phyloP scores from a whole-genome alignment of 2,888 invertebrate species.

The Blastobasis adustella region DNA sequence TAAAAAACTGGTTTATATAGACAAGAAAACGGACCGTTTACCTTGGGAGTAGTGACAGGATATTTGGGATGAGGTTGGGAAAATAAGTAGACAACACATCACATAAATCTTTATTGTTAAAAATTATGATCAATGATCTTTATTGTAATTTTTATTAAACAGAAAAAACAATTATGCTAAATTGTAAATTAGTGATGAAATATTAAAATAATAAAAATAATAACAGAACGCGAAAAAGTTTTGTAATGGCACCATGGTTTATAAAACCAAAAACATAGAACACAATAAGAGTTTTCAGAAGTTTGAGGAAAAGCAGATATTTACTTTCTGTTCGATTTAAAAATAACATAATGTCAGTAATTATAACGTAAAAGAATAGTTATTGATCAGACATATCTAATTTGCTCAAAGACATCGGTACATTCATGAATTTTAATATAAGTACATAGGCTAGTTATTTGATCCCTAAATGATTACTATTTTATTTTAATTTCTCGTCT shows the following conservation, averaged over 20 bases:
- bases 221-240: slow-evolving; percentile 6
- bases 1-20: no score
- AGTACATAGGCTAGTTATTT: no score
- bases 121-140: slow-evolving; percentile 9
- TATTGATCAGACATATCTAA: no score
- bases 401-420: no score
- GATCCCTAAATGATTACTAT: no score
- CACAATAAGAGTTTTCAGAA: slow-evolving; percentile 33
- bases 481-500: no score
- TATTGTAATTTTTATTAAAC: slow-evolving; percentile 12
- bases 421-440: no score
- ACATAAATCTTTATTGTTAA: slow-evolving; percentile 33
- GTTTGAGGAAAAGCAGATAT: slow-evolving; percentile 21
- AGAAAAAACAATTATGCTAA: slow-evolving; percentile 9
- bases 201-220: no score
- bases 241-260: slow-evolving; percentile 64
- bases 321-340: background rate
- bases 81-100: slow-evolving; percentile 41
- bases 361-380: no score
- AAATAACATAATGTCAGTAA: no score
- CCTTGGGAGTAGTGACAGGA: slow-evolving; percentile 16
- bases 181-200: slow-evolving; percentile 4
- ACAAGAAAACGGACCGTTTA: slow-evolving; percentile 15
- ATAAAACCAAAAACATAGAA: slow-evolving; percentile 18
- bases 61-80: slow-evolving; percentile 25